Conservation (phyloP, 2,113 vertebrate genomes). For the Enhydra lutris region DNA sequence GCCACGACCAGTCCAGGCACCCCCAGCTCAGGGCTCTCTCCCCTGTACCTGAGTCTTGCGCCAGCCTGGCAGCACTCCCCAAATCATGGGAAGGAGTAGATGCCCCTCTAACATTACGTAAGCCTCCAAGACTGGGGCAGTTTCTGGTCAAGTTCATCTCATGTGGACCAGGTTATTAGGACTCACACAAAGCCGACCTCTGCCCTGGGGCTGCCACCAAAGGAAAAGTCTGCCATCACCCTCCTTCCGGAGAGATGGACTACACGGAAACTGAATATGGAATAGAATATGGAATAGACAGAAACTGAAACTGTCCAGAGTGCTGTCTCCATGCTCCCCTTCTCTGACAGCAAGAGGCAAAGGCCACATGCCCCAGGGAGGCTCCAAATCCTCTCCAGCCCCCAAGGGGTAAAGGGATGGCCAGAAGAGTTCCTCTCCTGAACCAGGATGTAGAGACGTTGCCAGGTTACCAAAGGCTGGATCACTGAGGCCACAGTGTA, state of each 20-base stretch:
- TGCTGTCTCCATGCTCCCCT: background rate
- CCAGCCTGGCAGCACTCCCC: background rate
- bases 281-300: background rate
- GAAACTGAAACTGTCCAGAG: background rate
- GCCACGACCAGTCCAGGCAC: background rate
- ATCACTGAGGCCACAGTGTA: background rate
- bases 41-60: background rate
- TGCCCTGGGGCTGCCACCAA: background rate
- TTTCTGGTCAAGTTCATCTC: background rate
- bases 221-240: background rate
- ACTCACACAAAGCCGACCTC: background rate
- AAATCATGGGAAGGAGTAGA: background rate
- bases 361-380: background rate
- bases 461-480: background rate
- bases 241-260: background rate
- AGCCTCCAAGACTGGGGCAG: background rate
- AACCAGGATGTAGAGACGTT: background rate
- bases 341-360: background rate
- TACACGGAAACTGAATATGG: no score
- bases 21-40: background rate
- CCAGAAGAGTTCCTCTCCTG: background rate
- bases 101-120: background rate
- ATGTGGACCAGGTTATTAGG: background rate
- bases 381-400: background rate
- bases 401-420: background rate